Percentiles rank a stretch among this genome's conserved stretches.
Conservation (phyloP, 2,888 invertebrate genomes). For the Noctuana brunneofusca region DNA sequence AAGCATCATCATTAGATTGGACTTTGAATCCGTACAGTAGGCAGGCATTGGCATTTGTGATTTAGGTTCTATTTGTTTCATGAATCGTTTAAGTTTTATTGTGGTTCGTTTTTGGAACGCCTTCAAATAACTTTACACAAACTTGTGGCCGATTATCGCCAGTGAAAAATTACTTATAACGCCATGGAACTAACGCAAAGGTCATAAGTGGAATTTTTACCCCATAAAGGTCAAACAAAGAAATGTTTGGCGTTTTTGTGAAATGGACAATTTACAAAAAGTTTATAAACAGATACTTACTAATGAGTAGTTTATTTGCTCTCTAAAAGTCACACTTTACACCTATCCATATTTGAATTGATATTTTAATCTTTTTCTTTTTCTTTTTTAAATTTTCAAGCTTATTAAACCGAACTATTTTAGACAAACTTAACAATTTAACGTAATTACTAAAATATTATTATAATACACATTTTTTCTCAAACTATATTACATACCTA, state of each 20-base stretch:
- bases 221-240: conserved; percentile 22
- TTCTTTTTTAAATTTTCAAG: no score
- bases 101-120: conserved; percentile 1
- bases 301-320: no score
- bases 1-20: no score
- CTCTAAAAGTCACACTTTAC: no score
- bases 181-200: conserved; percentile 15
- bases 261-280: not conserved
- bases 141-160: conserved; percentile 1
- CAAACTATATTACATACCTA: not conserved
- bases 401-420: not conserved
- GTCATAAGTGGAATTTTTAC: conserved; percentile 18
- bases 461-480: not conserved
- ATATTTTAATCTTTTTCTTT: no score
- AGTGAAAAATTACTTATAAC: conserved; percentile 9
- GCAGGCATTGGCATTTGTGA: no score
- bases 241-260: conserved; percentile 8
- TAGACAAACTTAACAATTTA: no score
- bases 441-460: not conserved
- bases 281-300: not conserved
- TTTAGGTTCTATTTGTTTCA: not conserved
- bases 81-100: not conserved
- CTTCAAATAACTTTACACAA: conserved; percentile 8
- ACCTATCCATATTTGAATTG: no score
- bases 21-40: no score